Evolutionary conservation across 2,888 invertebrate genomes (phyloP), one percentile per base, ranked within the genome.

Genomic region (Elysia crispata): DNA sequence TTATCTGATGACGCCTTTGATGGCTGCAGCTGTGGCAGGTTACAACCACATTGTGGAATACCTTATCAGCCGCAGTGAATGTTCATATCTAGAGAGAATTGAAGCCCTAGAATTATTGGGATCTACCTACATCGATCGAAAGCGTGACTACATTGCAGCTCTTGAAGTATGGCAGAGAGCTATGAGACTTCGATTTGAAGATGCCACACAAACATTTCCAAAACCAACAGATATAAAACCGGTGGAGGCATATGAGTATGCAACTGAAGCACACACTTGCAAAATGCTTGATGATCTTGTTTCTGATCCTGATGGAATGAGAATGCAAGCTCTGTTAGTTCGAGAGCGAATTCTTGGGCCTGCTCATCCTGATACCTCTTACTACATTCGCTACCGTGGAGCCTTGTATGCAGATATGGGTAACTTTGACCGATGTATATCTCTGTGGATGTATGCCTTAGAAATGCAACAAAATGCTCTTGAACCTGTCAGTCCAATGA

Each of bases 41-140:
- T 97, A 97, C 93, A 95, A 96, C 85, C 96, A 96, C 91, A 97
- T 98, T 87, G 98, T 98, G 76, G 97, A 98, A 92, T 97, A 96
- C 93, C 94, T 98, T 84, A 96, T 97, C 86, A 77, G 81, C 18
- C 81, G 88, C 49, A 77, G 83, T 5, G 94, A 94, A 83, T 96
- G 97, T 60, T 94, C 95, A 13, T 85, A 84, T 54, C 74, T 95
- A 88, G 92, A 93, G 70, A 94, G 95, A 86, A 96, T 98, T 83
- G 97, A 97, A 91, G 97, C 98, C 20, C 92, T 98, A 82, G 98
- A 98, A 92, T 93, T 98, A 69, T 93, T 98, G 66, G 98, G 98
- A 5, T 97, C 98, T 1, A 98, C 98, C 0, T 98, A 95, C 92
- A 97, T 98, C n/a, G 98, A 98, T 92, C 98, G 98, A 92, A 95